phyloP scores from a whole-genome alignment of 2,113 vertebrate genomes.

The Peromyscus polionotus region DNA sequence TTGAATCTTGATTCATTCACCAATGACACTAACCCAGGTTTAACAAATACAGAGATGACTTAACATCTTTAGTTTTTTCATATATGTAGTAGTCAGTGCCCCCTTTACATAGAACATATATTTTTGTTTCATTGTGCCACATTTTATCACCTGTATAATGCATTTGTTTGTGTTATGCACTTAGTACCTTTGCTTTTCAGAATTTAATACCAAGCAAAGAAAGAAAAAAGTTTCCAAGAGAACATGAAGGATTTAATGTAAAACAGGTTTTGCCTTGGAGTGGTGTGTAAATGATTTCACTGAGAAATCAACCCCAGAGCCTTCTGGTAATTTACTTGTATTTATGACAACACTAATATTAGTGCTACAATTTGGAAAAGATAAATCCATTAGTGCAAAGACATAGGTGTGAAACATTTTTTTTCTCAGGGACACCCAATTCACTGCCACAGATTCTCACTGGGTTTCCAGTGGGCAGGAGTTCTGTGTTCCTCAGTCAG shows the following conservation, averaged over 20 bases:
- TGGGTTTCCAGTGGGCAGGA: neutral
- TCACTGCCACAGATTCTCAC: neutral
- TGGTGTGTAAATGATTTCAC: neutral
- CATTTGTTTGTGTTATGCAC: neutral
- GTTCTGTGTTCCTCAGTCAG: neutral
- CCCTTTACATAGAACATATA: neutral
- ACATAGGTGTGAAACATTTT: neutral
- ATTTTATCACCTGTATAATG: neutral
- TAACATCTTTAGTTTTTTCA: neutral
- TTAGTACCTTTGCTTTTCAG: neutral
- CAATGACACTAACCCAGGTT: neutral
- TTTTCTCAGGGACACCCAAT: neutral
- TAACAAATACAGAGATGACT: neutral
- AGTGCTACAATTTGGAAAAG: neutral
- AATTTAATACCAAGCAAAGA: neutral
- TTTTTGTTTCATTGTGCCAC: neutral
- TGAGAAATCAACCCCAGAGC: neutral
- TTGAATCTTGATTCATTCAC: neutral
- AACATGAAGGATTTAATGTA: neutral
- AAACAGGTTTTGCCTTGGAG: neutral
- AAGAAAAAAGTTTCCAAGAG: neutral
- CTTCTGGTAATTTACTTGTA: neutral
- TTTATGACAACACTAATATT: neutral
- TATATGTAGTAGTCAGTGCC: neutral
- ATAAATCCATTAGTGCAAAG: neutral